Evolutionary conservation across 2,797 vertebrate genomes (phyloP).

Genomic region (Oreonectes daqikongensis): DNA sequence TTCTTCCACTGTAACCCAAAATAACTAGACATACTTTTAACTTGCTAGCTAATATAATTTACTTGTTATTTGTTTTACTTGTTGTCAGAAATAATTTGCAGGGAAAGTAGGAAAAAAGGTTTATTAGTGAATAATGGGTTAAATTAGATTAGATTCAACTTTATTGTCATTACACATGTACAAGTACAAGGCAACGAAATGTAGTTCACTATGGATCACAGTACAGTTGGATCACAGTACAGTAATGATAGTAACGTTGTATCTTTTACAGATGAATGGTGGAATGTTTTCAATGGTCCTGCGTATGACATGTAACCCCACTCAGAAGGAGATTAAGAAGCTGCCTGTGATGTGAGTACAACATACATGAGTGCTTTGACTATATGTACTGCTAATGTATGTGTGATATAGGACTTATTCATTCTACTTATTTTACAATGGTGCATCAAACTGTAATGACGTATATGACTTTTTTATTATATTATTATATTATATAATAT

Average conservation of each 20-base stretch:
- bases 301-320: slow-evolving; percentile 89
- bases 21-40: too few species aligned
- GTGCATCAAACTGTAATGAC: neutral
- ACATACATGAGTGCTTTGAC: neutral
- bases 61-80: too few species aligned
- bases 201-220: too few species aligned
- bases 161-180: too few species aligned
- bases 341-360: slow-evolving; percentile 90
- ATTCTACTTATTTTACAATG: neutral
- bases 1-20: too few species aligned
- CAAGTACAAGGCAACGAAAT: too few species aligned
- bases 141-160: too few species aligned
- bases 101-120: too few species aligned
- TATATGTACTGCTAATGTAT: neutral
- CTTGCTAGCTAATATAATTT: too few species aligned
- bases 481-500: slow-evolving; percentile 14
- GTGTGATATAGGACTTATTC: slow-evolving; percentile 25
- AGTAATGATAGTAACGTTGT: neutral
- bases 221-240: neutral
- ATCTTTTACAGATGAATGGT: slow-evolving; percentile 86
- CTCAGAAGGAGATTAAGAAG: slow-evolving; percentile 96
- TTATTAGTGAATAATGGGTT: too few species aligned
- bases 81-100: too few species aligned
- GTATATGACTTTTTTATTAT: slow-evolving; percentile 4
- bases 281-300: slow-evolving; percentile 92